A percentile compares a stretch with the other conserved stretches of the same genome.
phyloP scores from a whole-genome alignment of 2,113 vertebrate species.

The Cacatua alba region DNA sequence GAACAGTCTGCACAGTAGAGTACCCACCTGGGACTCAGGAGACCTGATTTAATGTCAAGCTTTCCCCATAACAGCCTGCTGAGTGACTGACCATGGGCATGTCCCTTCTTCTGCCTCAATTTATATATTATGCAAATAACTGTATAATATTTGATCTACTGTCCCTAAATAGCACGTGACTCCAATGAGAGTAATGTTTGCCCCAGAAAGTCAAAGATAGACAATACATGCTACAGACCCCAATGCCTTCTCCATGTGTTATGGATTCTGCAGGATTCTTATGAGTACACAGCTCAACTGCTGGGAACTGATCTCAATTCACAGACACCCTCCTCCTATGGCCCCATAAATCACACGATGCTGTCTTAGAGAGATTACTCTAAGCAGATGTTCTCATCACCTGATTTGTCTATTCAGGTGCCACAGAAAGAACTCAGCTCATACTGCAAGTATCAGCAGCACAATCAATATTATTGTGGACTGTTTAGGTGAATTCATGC shows the following conservation, averaged over 20 bases:
- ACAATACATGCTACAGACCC: neutral
- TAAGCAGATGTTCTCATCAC: slow-evolving; percentile 1
- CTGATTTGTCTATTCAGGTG: slow-evolving; percentile 23
- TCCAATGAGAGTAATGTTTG: neutral
- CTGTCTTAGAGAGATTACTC: neutral
- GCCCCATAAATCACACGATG: neutral
- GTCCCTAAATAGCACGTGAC: neutral
- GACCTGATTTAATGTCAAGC: neutral
- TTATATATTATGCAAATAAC: neutral
- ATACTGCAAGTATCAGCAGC: neutral
- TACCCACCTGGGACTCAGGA: neutral
- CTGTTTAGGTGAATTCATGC: neutral
- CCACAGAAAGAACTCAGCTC: neutral
- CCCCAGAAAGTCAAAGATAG: neutral
- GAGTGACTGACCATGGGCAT: accelerated
- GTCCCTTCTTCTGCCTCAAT: neutral
- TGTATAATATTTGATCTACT: neutral
- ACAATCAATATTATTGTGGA: neutral
- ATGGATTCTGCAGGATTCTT: neutral
- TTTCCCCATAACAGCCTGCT: neutral
- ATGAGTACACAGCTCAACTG: neutral
- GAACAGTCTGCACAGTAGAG: neutral
- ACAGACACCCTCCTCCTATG: neutral
- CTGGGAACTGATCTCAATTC: neutral
- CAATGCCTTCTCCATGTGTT: neutral